Evolutionary conservation across 2,113 vertebrate genomes (phyloP), one percentile per base, ranked within the genome.

Genomic region (Oryzias woworae): DNA sequence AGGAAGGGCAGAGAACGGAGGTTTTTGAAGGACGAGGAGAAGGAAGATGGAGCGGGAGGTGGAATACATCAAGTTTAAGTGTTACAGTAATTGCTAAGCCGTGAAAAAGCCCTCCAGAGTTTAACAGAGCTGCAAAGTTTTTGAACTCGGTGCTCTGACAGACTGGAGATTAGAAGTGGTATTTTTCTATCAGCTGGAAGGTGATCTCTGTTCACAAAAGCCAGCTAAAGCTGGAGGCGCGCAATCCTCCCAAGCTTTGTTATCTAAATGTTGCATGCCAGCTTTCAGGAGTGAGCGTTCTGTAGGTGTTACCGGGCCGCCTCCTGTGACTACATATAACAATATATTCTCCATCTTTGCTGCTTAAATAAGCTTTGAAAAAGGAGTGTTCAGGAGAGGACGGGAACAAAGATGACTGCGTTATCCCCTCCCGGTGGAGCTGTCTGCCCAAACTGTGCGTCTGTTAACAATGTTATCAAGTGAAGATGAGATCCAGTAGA

Each of bases 61-160:
- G 75, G 77, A 82, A 75, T 72, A 81, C 55, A 77, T 82, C 75
- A 78, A 71, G 68, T 78, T 47, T 72, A 54, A 77, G 81, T 71
- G 73, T 60, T 70, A 69, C 63, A 67, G 68, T 78, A 69, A 83
- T 68, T 78, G 73, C 71, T 69, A 82, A 77, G 71, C 62, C 68
- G 56, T 75, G 65, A 83, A 83, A 78, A 81, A 69, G 66, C 51
- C 53, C 66, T 80, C 53, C 60, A 55, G 66, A 80, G 62, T 75
- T 84, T 65, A 65, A 61, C 20, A 28, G 60, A 61, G 74, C 69
- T 59, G 74, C 69, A 28, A 50, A 52, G 44, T 41, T 71, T 69
- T 58, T 64, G 4, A 66, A 74, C 67, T 65, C 15, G 26, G 47
- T 31, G 63, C 62, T n/a, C 69, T 18, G 49, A 57, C 41, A 13